Evolutionary conservation across 2,888 invertebrate species (phyloP).

Genomic region (Rhagonycha lutea): DNA sequence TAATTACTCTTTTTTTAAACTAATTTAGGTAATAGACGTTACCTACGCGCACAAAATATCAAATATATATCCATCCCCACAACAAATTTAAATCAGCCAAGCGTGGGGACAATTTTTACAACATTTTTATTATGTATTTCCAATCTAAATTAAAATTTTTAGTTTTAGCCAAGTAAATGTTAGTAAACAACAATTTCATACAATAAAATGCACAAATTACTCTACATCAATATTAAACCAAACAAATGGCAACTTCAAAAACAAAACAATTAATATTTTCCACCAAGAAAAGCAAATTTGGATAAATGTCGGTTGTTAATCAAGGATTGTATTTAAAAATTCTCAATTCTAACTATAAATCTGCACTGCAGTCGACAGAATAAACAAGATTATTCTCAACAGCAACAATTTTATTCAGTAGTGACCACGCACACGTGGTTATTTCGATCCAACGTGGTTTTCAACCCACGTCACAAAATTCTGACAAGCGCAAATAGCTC

Average conservation of each 20-base stretch:
- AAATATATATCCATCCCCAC: background rate
- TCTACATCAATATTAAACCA: background rate
- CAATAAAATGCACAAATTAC: background rate
- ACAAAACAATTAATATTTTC: background rate
- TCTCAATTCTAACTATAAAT: background rate
- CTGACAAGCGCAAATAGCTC: slow-evolving; percentile 39
- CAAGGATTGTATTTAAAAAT: background rate
- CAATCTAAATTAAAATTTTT: background rate
- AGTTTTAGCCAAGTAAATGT: background rate
- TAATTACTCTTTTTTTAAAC: background rate
- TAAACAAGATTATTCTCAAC: background rate
- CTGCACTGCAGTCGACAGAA: background rate
- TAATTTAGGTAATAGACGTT: background rate
- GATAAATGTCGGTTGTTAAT: background rate
- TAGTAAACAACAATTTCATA: background rate
- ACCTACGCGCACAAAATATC: background rate
- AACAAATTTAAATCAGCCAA: background rate
- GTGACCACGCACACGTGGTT: background rate
- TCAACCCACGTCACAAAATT: slow-evolving; percentile 45
- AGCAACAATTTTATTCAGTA: background rate
- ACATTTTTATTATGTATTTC: background rate
- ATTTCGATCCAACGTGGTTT: slow-evolving; percentile 37
- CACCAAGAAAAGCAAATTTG: background rate
- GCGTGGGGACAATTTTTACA: background rate
- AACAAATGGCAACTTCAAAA: background rate